phyloP scores from a whole-genome alignment of 2,888 invertebrate species.

The Uropetala carovei region DNA sequence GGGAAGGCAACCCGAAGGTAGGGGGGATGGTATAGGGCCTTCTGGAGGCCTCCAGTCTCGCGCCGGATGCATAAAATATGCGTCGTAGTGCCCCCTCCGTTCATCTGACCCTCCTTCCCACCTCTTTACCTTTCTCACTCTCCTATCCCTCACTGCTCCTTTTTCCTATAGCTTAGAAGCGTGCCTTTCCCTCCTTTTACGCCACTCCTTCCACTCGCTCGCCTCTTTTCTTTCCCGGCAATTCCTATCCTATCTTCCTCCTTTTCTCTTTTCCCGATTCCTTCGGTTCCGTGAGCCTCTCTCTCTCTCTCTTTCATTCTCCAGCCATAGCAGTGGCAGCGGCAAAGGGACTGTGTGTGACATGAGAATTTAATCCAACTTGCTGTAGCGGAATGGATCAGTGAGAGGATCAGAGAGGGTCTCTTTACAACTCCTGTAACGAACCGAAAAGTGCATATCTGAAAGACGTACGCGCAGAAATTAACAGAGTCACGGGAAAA shows the following conservation, averaged over 20 bases:
- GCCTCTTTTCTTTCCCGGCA: neutral
- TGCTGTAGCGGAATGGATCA: neutral
- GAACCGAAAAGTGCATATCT: too few species aligned
- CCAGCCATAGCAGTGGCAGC: neutral
- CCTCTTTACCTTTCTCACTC: constrained; percentile 6
- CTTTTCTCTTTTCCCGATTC: neutral
- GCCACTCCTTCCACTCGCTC: neutral
- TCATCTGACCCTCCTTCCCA: constrained; percentile 29
- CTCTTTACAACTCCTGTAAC: neutral
- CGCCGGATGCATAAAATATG: constrained; percentile 59
- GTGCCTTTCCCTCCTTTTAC: constrained; percentile 2
- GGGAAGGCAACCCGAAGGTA: neutral
- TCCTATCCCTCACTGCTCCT: neutral
- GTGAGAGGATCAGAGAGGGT: neutral
- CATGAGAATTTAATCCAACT: constrained; percentile 54
- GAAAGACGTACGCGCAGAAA: too few species aligned
- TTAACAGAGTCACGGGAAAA: too few species aligned
- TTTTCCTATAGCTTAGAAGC: neutral
- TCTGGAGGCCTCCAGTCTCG: constrained; percentile 10
- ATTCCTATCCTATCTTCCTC: neutral
- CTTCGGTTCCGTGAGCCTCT: neutral
- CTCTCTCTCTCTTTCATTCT: neutral
- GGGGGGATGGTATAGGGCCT: neutral
- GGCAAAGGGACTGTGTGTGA: constrained; percentile 31
- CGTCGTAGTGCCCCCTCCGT: constrained; percentile 59